Evolutionary conservation across 2,797 vertebrate species (phyloP), one percentile per base, ranked within the genome.

Genomic region (Chromobotia macracanthus): DNA sequence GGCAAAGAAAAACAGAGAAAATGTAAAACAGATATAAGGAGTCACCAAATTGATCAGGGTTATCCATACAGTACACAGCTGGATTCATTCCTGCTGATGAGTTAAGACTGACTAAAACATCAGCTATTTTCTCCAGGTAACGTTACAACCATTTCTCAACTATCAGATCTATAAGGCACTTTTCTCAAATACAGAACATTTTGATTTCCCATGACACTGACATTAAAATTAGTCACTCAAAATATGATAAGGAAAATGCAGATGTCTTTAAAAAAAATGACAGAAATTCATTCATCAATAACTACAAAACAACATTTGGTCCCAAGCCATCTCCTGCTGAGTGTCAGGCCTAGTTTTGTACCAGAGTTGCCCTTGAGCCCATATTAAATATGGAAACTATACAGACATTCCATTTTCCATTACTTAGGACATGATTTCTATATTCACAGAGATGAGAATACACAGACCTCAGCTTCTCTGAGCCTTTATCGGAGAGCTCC

Each of bases 401-500:
- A 13, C 12, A 28, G 58, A 28, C 15, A 6, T 44, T 1, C 1
- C 13, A 56, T 25, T 25, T 56, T 3, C 3, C 28, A 70, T 55
- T 70, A 35, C 28, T 16, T 10, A 35, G 48, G 16, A 25, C 48
- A 58, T 8, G 9, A 21, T 56, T 10, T 21, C 53, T 21, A 21
- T 21, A 11, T 21, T 56, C 9, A 56, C 21, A 0, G 12, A 58
- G 23, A 5, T 19, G 18, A 77, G 11, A 55, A 5, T 0, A n/a
- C 61, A 44, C 48, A 67, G 82, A 95, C 98, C 98, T 97, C 88
- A 99, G 94, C 94, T 97, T 99, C 91, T 97, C 97, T 73, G 98
- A 99, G 82, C 96, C 95, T 89, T 96, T 99, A 89, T 99, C 97
- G 51, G 96, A 96, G 63, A 99, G 96, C 91, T 98, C 97, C 86